Evolutionary conservation across 2,888 invertebrate species (phyloP).

Genomic region (Drosophila meridiana): DNA sequence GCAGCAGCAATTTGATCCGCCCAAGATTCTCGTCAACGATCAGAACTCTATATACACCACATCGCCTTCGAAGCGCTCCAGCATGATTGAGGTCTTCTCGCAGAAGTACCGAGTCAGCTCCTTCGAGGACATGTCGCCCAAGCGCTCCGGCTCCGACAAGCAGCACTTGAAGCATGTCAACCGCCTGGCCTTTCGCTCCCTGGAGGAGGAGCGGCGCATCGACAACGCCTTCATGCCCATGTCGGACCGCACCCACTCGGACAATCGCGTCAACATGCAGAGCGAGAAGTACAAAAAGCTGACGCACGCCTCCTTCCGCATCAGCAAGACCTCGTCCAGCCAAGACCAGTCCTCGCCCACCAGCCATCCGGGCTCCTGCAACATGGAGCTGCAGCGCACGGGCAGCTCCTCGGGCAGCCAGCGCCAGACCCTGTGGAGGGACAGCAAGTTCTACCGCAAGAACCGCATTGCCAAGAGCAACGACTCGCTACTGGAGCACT

Average conservation of each 20-base stretch:
- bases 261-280: slow-evolving; percentile 84
- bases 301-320: slow-evolving; percentile 84
- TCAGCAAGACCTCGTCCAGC: slow-evolving; percentile 82
- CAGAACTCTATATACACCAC: slow-evolving; percentile 85
- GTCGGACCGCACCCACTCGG: slow-evolving; percentile 83
- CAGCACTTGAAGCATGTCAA: slow-evolving; percentile 84
- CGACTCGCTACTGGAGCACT: slow-evolving; percentile 84
- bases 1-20: slow-evolving; percentile 84
- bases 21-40: slow-evolving; percentile 85
- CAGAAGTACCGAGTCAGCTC: slow-evolving; percentile 85
- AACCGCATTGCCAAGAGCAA: slow-evolving; percentile 85
- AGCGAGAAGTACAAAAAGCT: slow-evolving; percentile 85
- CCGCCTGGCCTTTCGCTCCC: slow-evolving; percentile 84
- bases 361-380: slow-evolving; percentile 52
- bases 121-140: slow-evolving; percentile 85
- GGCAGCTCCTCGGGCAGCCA: slow-evolving; percentile 69
- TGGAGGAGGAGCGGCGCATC: slow-evolving; percentile 85
- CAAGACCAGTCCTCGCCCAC: slow-evolving; percentile 63
- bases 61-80: slow-evolving; percentile 85
- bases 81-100: slow-evolving; percentile 85
- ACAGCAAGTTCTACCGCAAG: slow-evolving; percentile 85
- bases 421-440: slow-evolving; percentile 84
- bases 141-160: slow-evolving; percentile 68
- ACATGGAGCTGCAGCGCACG: slow-evolving; percentile 78
- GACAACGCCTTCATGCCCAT: slow-evolving; percentile 85